A percentile compares a stretch with the other conserved stretches of the same genome.
phyloP scores from a whole-genome alignment of 2,113 vertebrate genomes.

The Hippopotamus amphibius region DNA sequence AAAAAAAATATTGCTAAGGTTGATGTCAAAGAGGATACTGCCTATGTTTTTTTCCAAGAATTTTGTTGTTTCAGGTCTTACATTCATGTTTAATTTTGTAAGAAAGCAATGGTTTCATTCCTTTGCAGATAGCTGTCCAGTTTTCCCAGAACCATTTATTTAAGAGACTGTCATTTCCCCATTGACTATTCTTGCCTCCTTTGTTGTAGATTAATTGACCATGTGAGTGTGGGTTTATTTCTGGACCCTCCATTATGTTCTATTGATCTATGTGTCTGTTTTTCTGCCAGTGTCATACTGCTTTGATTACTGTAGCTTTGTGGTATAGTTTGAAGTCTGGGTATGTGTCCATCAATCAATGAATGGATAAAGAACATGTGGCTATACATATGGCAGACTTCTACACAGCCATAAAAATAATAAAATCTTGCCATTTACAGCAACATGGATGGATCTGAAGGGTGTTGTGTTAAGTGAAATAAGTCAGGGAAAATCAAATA shows the following conservation, averaged over 20 bases:
- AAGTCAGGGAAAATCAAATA: not conserved
- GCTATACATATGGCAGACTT: not conserved
- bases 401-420: not conserved
- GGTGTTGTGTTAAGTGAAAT: not conserved
- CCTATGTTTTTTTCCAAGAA: not conserved
- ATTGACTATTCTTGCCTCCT: not conserved
- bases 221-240: not conserved
- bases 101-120: not conserved
- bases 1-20: not conserved
- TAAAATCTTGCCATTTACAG: not conserved
- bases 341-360: accelerated
- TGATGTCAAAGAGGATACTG: not conserved
- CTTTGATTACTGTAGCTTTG: not conserved
- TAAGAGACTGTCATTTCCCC: not conserved
- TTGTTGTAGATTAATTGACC: not conserved
- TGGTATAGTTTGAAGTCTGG: not conserved
- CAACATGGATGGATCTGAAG: not conserved
- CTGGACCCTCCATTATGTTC: not conserved
- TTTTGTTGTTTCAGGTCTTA: not conserved
- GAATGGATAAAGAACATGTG: not conserved
- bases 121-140: not conserved
- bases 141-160: not conserved
- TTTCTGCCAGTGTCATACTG: not conserved
- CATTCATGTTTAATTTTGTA: not conserved
- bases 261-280: not conserved